These are phyloP conservation scores for Varanus komodoensis DNA, from an alignment of 2,113 vertebrate species.

Conservation along the genomic window DNA sequence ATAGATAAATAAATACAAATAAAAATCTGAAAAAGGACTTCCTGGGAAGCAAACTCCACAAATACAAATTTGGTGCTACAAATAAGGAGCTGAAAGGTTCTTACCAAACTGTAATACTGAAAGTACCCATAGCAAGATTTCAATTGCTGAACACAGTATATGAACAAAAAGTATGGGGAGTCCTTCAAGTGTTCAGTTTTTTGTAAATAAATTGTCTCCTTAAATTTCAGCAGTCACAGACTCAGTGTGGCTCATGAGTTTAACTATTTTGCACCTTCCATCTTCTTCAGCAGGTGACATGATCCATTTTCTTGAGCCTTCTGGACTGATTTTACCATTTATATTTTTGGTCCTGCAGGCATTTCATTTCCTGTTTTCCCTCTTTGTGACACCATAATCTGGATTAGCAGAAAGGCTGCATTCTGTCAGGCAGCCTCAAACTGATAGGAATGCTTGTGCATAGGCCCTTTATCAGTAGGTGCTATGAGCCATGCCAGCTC, in stretches of 20 bases:
- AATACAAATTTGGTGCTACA: no score
- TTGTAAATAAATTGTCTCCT: not conserved
- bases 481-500: not conserved
- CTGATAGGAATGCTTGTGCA: not conserved
- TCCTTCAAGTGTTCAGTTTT: not conserved
- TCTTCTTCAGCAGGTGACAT: not conserved
- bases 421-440: not conserved
- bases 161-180: not conserved
- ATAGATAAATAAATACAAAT: no score
- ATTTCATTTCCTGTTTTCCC: constrained; percentile 1
- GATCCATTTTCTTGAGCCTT: constrained; percentile 5
- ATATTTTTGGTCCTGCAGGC: not conserved
- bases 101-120: no score
- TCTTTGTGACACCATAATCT: not conserved
- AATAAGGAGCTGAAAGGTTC: no score
- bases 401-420: not conserved
- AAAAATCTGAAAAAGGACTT: no score
- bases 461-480: not conserved
- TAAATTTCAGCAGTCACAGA: not conserved
- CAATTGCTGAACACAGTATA: not conserved
- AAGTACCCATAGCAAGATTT: not conserved
- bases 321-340: not conserved
- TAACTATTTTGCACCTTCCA: not conserved
- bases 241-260: not conserved
- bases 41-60: no score